Percentiles rank a stretch among this genome's conserved stretches.
These are phyloP conservation scores for Eulemur rubriventer DNA, from an alignment of 2,797 vertebrate genomes.

Conservation along the genomic window DNA sequence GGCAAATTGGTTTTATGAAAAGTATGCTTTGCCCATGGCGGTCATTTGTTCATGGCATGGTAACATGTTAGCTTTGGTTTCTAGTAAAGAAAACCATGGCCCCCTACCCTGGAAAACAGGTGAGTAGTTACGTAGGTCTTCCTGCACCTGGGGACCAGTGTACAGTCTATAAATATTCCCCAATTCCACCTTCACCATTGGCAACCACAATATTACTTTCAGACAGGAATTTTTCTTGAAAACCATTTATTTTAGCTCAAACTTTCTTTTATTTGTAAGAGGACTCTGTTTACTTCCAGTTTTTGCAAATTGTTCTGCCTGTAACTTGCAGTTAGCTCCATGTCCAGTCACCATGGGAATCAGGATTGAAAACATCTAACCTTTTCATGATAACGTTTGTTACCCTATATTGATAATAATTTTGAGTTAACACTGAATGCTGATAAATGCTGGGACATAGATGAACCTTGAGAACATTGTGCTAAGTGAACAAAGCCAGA, in stretches of 20 bases:
- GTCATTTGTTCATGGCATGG: neutral
- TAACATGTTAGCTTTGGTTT: neutral
- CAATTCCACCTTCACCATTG: neutral
- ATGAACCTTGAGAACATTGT: neutral
- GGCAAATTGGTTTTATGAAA: neutral
- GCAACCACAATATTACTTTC: neutral
- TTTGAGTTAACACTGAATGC: neutral
- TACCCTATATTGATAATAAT: neutral
- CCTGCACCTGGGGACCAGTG: neutral
- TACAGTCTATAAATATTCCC: neutral
- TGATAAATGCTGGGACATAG: neutral
- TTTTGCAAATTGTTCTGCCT: neutral
- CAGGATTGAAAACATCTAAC: neutral
- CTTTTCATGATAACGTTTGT: neutral
- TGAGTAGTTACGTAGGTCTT: neutral
- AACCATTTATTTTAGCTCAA: neutral
- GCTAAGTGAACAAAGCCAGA: neutral
- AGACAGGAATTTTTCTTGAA: neutral
- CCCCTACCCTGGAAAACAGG: neutral
- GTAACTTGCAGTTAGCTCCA: neutral
- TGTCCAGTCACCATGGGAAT: neutral
- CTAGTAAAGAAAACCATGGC: neutral
- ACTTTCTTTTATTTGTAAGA: neutral
- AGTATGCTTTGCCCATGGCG: neutral
- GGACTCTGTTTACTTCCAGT: neutral